phyloP scores from a whole-genome alignment of 1,140 invertebrate species.

The Oscheius sp. region DNA sequence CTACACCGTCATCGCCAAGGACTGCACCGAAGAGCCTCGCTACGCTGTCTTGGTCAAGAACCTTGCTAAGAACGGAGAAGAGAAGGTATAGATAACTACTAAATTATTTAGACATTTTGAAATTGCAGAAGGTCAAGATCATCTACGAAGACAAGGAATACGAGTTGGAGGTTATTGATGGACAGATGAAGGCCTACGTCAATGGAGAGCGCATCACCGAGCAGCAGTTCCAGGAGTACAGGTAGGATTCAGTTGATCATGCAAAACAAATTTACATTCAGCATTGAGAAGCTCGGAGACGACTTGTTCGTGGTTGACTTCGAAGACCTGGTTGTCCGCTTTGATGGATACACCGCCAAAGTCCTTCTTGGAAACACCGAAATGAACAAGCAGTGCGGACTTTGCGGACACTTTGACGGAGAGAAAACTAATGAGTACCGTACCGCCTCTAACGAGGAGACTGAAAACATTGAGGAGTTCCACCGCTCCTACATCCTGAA shows the following conservation, averaged over 20 bases:
- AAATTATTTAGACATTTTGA: too few relatives aligned
- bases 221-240: conserved; percentile 18
- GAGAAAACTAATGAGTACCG: conserved; percentile 27
- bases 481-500: conserved; percentile 31
- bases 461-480: conserved; percentile 32
- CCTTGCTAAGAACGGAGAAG: conserved; percentile 19
- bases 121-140: conserved; percentile 25
- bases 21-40: conserved; percentile 46
- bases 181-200: conserved; percentile 29
- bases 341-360: conserved; percentile 43
- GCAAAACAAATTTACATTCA: neutral
- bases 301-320: conserved; percentile 16
- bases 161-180: conserved; percentile 17
- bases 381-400: conserved; percentile 35
- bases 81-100: conserved; percentile 1
- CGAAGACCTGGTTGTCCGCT: conserved; percentile 31
- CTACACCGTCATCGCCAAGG: conserved; percentile 47
- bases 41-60: conserved; percentile 50
- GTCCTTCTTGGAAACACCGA: conserved; percentile 24
- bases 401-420: conserved; percentile 39
- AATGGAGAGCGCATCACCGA: conserved; percentile 21
- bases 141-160: conserved; percentile 9
- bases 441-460: conserved; percentile 27
- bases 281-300: conserved; percentile 30
- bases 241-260: neutral